Evolutionary conservation across 2,888 invertebrate genomes (phyloP).

Genomic region (Erebia aethiops): DNA sequence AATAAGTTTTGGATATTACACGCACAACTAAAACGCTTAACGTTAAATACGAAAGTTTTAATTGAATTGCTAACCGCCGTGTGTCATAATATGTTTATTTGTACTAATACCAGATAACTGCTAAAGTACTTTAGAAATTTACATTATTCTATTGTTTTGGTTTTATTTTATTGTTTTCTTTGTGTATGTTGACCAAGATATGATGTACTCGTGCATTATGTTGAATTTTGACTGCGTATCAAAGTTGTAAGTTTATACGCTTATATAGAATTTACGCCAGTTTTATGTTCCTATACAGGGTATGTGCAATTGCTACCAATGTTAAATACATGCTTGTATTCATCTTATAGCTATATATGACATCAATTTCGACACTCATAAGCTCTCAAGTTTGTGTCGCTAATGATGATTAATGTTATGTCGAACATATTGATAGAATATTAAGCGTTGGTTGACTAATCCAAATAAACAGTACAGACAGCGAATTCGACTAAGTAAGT

Average conservation of each 20-base stretch:
- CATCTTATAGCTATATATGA: not conserved
- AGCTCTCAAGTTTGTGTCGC: slow-evolving; percentile 10
- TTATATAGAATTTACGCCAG: no score
- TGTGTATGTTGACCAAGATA: no score
- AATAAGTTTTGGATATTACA: slow-evolving; percentile 10
- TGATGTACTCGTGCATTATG: no score
- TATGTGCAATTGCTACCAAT: no score
- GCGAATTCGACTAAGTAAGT: no score
- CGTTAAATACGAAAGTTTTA: slow-evolving; percentile 22
- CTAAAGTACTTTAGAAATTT: slow-evolving; percentile 20
- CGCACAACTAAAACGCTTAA: slow-evolving; percentile 19
- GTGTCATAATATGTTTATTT: slow-evolving; percentile 18
- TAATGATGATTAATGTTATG: slow-evolving; percentile 12
- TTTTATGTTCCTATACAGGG: no score
- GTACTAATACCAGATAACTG: slow-evolving; percentile 17
- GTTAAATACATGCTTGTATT: no score
- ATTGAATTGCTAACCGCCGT: slow-evolving; percentile 21
- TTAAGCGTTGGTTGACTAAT: slow-evolving; percentile 3
- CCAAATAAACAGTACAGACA: not conserved
- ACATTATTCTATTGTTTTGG: not conserved
- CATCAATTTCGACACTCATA: slow-evolving; percentile 1
- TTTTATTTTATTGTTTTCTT: not conserved
- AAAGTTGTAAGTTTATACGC: no score
- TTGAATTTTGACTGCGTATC: no score
- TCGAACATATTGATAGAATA: slow-evolving; percentile 4